These are phyloP conservation scores for Philaethria dido DNA, from an alignment of 2,888 invertebrate species.

Conservation along the genomic window DNA sequence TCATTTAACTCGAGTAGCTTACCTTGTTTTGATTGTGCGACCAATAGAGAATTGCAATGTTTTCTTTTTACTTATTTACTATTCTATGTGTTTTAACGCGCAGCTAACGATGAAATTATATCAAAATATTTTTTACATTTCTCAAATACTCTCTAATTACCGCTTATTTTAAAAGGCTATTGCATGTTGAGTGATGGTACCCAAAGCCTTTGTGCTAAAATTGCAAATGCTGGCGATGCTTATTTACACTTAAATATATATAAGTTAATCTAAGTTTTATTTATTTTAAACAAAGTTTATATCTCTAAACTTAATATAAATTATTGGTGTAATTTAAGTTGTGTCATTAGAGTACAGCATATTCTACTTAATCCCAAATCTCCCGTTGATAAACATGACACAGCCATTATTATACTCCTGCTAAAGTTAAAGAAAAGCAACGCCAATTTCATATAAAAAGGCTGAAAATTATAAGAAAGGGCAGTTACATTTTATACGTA, in stretches of 20 bases:
- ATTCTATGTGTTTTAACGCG: too few species aligned
- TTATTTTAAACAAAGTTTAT: not conserved
- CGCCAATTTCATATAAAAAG: slow-evolving; percentile 40
- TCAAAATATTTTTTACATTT: too few species aligned
- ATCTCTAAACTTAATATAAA: slow-evolving; percentile 1
- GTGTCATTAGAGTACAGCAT: slow-evolving; percentile 48
- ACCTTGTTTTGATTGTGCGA: too few species aligned
- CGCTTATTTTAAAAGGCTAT: too few species aligned
- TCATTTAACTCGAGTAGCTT: too few species aligned
- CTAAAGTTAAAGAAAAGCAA: slow-evolving; percentile 21
- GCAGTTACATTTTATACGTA: slow-evolving; percentile 32
- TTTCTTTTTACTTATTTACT: too few species aligned
- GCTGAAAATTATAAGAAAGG: slow-evolving; percentile 16
- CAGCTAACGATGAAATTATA: too few species aligned
- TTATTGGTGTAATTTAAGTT: not conserved
- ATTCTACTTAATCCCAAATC: slow-evolving; percentile 56
- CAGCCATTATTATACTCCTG: slow-evolving; percentile 35
- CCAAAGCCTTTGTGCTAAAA: too few species aligned
- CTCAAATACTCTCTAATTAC: too few species aligned
- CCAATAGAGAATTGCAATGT: too few species aligned
- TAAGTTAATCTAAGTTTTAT: not conserved
- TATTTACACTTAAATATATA: not conserved
- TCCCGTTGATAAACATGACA: slow-evolving; percentile 55
- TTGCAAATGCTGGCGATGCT: too few species aligned
- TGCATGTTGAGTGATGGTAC: too few species aligned